Base-by-base conservation (phyloP, 2,888 invertebrate genomes). In the Ennomos quercinarius region DNA sequence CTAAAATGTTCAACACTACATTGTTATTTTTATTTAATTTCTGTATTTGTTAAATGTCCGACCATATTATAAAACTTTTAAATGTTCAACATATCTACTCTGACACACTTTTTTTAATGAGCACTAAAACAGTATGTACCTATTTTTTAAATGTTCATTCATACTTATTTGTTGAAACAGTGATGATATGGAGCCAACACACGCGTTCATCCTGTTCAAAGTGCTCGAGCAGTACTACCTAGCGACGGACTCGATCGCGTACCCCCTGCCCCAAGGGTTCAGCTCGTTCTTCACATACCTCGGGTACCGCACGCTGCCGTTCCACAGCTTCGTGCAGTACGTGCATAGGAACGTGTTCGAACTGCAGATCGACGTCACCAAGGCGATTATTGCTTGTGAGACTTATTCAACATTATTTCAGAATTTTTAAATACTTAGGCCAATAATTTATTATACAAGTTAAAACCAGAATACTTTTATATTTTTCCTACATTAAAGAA, bases 231-330 rank as follows among this genome's bases (percentile, higher is more conserved):
- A 97, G 72, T 98, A 97, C 86, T 95, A 95, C 73, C 91, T 96
- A 70, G 96, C 97, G 0, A 94, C 95, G 12, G 96, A 97, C 77
- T 95, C 95, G 4, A 94, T 96, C 65, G 97, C 97, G 36, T 98
- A 96, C 83, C 91, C 91, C 0, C 86, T 97, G 67, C 97, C 98
- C 10, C 96, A 96, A 77, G 98, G 98, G 10, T 98, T 98, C 83
- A 95, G 96, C 12, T 97, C 98, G 5, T 98, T 97, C 91, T 97
- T 98, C 83, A 96, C 97, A 2, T 97, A 96, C 84, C 93, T 98
- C 53, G 98, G 97, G 1, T 97, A 97, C 85, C 93, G 96, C 71
- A 95, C 96, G 27, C 88, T 98, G 66, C 94, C 95, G 35, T 96
- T 96, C 84, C 94, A 95, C 66, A 94, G 95, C 80, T 98, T 98